A percentile compares a stretch with the other conserved stretches of the same genome.
phyloP scores from a whole-genome alignment of 2,888 invertebrate species.

The Celastrina argiolus region DNA sequence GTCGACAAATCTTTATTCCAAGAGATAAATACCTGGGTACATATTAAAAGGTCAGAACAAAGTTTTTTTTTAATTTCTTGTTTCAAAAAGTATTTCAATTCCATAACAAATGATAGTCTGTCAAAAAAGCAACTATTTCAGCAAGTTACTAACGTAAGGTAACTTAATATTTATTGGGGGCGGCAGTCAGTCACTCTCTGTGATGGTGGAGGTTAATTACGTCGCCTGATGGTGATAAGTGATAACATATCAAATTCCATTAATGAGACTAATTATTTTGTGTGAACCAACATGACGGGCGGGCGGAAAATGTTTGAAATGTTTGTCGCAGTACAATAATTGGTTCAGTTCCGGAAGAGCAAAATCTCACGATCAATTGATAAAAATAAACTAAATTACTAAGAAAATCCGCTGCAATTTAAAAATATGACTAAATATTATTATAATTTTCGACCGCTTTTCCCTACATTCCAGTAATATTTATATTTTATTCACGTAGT shows the following conservation, averaged over 20 bases:
- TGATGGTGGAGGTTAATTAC: background rate
- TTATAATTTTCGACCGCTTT: too few relatives aligned
- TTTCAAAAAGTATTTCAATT: too few relatives aligned
- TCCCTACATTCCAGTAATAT: too few relatives aligned
- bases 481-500: too few relatives aligned
- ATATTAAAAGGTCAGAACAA: too few relatives aligned
- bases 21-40: too few relatives aligned
- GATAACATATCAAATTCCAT: background rate
- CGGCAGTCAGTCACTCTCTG: background rate
- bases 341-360: background rate
- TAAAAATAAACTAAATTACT: too few relatives aligned
- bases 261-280: background rate
- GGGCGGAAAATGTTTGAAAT: background rate
- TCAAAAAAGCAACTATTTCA: background rate
- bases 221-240: background rate
- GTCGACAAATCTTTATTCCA: too few relatives aligned
- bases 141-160: background rate
- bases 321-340: background rate
- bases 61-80: too few relatives aligned
- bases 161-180: background rate
- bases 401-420: too few relatives aligned
- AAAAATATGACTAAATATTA: too few relatives aligned
- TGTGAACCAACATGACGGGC: background rate
- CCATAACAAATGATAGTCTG: background rate
- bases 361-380: background rate